Evolutionary conservation across 2,888 invertebrate species (phyloP), one percentile per base, ranked within the genome.

Genomic region (Drosophila paranaensis): DNA sequence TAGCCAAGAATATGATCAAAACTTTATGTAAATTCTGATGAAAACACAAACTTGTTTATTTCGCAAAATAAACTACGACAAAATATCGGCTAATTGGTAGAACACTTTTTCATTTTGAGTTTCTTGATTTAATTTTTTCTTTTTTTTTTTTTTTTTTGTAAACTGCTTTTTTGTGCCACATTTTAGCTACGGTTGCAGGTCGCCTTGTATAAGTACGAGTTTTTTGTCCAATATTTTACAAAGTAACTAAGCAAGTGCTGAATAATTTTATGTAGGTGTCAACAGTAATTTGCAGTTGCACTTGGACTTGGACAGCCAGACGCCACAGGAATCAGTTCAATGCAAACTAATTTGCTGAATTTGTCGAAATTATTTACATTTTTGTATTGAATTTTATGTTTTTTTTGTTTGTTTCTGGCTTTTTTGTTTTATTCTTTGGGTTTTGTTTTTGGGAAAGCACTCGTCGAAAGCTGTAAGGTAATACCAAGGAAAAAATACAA

Each of bases 1-100:
- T 79, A 85, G 82, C 82, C 71, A 72, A 78, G 68, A 78, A 72
- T 75, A 74, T 71, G 55, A 50, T 66, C 61, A 61, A 73, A 79
- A 79, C 70, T 78, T 77, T 86, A 86, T 84, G 85, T 84, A 87
- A 84, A 84, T 81, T 84, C 76, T 82, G 88, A 78, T 73, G 54
- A 79, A 79, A 78, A 79, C 69, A 69, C 53, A 76, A 79, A 79
- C 78, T 71, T 76, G 78, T 78, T 82, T 80, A 85, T 76, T 84
- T 88, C 64, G 84, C 84, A 78, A 85, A 88, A 88, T 80, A 72
- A 77, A 78, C 87, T 82, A 73, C 65, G 62, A 67, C 75, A 55
- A 73, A 48, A 77, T 79, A 69, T 71, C 71, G 77, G 80, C 63
- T 72, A 81, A 81, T 80, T 74, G 81, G 83, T 88, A 82, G 76